These are phyloP conservation scores for Melanogrammus aeglefinus DNA, from an alignment of 2,797 vertebrate genomes.

Conservation along the genomic window DNA sequence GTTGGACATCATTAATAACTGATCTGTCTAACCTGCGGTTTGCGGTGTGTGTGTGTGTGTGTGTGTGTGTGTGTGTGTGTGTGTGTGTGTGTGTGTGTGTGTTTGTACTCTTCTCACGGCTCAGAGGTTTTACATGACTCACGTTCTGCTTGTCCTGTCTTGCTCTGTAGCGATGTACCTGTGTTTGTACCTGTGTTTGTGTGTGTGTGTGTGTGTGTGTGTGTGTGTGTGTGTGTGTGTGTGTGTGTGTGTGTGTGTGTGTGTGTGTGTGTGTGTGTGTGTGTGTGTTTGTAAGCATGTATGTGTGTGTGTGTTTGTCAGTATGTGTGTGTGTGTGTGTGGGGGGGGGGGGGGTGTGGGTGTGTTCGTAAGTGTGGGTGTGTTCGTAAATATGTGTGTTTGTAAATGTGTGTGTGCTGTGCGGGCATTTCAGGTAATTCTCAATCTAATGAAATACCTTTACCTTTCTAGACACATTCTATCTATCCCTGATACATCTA, in stretches of 20 bases:
- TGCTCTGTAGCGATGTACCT: conserved; percentile 4
- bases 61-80: conserved; percentile 3
- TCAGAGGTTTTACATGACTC: not conserved
- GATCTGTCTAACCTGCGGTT: not conserved
- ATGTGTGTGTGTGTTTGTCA: no score
- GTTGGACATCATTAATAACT: not conserved
- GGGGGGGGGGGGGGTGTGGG: no score
- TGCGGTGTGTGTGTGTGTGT: not conserved
- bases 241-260: not conserved
- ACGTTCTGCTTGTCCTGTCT: conserved; percentile 13
- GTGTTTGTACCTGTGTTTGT: conserved; percentile 2
- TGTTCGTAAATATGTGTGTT: no score
- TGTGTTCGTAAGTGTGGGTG: no score
- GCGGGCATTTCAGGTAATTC: not conserved
- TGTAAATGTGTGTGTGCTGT: not conserved
- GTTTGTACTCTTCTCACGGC: not conserved
- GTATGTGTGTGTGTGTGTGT: no score
- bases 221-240: no score
- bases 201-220: not conserved
- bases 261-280: not conserved
- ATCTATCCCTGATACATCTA: not conserved
- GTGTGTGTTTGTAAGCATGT: not conserved
- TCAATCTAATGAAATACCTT: not conserved
- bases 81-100: not conserved
- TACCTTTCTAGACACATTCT: not conserved